Evolutionary conservation across 2,888 invertebrate genomes (phyloP), one percentile per base, ranked within the genome.

Genomic region (Galerucella calmariensis): DNA sequence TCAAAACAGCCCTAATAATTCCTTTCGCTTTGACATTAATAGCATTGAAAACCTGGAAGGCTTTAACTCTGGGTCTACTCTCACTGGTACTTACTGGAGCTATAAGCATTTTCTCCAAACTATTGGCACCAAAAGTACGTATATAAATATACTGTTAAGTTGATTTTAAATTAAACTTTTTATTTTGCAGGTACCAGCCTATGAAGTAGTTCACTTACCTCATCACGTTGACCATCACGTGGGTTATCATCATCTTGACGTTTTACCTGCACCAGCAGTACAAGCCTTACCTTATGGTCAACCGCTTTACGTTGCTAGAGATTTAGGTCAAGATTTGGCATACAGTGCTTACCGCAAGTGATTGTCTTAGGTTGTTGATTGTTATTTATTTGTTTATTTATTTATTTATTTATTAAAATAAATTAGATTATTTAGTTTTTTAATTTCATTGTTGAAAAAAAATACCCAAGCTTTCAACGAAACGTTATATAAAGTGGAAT

Each of bases 41-140:
- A 83, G 95, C 96, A 0, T 89, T 95, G 73, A 95, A 95, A 88
- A 95, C 96, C 20, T 96, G 96, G 96, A 96, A 96, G 87, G 96
- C 95, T 56, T 89, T 95, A 81, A 95, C 96, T 10, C 90, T 96
- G 79, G 95, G 95, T 76, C 91, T 96, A 8, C 91, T 96, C 76
- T 95, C 95, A 4, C 88, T 96, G 84, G 95, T 95, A 46, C 89
- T 95, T 63, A 95, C 95, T 78, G 95, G 94, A 79, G 95, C 95
- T 73, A 91, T 95, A 90, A 90, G 95, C 67, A 94, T 96, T 86
- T 95, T 95, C 89, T 77, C 77, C 9, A 95, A 95, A 88, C 91
- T 95, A 85, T 93, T 95, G 81, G 95, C 95, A 84, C 95, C 95
- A 72, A 95, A 95, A 88, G 93, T 89, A 82, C 59, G 68, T 41